Percentiles rank a stretch among this genome's conserved stretches.
These are phyloP conservation scores for Eublepharis macularius DNA, from an alignment of 2,113 vertebrate species.

Conservation along the genomic window DNA sequence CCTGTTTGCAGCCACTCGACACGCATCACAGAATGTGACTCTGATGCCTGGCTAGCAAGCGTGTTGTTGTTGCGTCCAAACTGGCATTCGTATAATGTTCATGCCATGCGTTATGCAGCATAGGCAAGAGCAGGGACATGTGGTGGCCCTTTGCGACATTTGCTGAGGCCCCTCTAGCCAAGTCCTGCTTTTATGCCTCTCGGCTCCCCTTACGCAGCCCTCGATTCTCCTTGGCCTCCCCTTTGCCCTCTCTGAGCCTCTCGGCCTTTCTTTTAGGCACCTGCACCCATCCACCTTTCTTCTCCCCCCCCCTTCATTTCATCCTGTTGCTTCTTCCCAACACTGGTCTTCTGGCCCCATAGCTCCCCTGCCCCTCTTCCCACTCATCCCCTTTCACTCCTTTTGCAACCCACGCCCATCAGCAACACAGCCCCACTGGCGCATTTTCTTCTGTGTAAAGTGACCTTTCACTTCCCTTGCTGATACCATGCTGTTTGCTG, in stretches of 20 bases:
- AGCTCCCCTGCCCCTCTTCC: neutral
- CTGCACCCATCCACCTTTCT: too few relatives aligned
- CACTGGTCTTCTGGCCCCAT: neutral
- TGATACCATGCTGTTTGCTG: too few relatives aligned
- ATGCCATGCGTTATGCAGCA: neutral
- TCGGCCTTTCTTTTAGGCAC: neutral
- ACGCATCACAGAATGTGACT: neutral
- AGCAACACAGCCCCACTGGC: neutral
- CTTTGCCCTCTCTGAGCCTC: rapidly evolving
- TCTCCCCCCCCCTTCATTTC: neutral
- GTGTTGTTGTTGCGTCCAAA: neutral
- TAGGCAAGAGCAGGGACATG: neutral
- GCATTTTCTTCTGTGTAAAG: neutral
- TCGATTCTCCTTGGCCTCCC: neutral
- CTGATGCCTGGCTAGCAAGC: too few relatives aligned
- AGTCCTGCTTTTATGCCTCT: neutral
- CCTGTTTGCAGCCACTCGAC: neutral
- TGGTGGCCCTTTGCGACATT: neutral
- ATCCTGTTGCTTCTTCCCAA: neutral
- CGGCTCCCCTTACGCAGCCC: neutral
- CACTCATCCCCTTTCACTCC: neutral
- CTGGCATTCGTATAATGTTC: neutral
- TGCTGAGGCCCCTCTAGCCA: neutral
- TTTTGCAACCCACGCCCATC: neutral
- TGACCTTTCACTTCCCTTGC: neutral